Percentiles rank a stretch among this genome's conserved stretches.
phyloP scores from a whole-genome alignment of 2,113 vertebrate species.

The Hemibagrus wyckioides region DNA sequence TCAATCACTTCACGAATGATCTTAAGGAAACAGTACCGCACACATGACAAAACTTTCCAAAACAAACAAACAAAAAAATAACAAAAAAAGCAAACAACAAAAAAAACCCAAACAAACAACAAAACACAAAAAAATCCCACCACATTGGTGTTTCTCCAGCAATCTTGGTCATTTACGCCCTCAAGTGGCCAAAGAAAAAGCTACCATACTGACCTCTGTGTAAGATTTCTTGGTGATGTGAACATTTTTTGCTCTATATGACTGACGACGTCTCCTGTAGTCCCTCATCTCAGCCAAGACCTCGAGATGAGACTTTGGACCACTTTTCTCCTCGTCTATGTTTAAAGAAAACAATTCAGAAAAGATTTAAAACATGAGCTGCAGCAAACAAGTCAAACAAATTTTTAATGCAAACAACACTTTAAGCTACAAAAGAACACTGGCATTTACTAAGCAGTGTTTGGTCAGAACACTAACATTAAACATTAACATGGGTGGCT shows the following conservation, averaged over 20 bases:
- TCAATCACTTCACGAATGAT: constrained; percentile 93
- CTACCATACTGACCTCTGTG: constrained; percentile 80
- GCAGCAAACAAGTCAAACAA: neutral
- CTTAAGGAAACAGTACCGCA: constrained; percentile 62
- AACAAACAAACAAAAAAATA: too few relatives aligned
- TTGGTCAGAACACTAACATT: neutral
- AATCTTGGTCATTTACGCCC: neutral
- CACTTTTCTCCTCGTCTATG: constrained; percentile 84
- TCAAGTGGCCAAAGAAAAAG: neutral
- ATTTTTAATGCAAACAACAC: neutral
- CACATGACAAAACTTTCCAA: neutral
- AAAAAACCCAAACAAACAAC: too few relatives aligned
- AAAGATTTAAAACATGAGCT: neutral
- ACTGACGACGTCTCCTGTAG: constrained; percentile 94
- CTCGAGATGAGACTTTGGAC: constrained; percentile 95
- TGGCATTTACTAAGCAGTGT: neutral
- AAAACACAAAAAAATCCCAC: too few relatives aligned
- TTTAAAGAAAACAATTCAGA: constrained; percentile 26
- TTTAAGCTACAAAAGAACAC: neutral
- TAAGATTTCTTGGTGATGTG: constrained; percentile 99
- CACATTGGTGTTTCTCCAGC: neutral
- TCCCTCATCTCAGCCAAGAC: constrained; percentile 97
- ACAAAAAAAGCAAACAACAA: too few relatives aligned
- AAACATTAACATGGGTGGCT: neutral
- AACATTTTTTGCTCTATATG: constrained; percentile 96